Evolutionary conservation across 2,797 vertebrate species (phyloP), one percentile per base, ranked within the genome.

Genomic region (Scolopax bukidnonensis): DNA sequence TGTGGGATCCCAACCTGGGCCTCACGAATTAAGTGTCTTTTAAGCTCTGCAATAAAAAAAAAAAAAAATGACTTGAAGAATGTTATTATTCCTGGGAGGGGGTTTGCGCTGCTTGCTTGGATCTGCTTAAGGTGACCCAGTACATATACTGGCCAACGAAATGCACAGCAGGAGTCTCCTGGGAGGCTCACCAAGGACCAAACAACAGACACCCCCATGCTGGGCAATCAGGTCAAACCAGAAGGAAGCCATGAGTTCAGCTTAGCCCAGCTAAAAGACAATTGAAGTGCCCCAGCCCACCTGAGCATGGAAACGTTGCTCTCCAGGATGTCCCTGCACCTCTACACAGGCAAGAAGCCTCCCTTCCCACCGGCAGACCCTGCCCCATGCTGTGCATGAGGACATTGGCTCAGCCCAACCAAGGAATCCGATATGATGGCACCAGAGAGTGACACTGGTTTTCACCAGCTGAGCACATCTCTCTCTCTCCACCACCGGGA

Each of bases 11-110:
- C 84, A 59, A 17, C 63, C 74, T 5, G n/a, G 24, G n/a, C 36
- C 57, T 80, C 1, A 0, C 0, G 7, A 87, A 77, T 77, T 87
- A 53, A 87, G 57, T 3, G 59, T 19, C 87, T 87, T 83, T 94
- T 56, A 84, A 91, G 83, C 36, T 76, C 76, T 23, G 80, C 89
- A 82, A 84, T 95, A 93, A 96, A 96, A 85, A 36, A 36, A 36
- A 36, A 3, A 6, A 25, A 78, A 84, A 93, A 94, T 92, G 76
- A 92, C 76, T 41, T 7, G 16, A 86, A 91, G 78, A 38, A 89
- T 63, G 84, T 81, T 93, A 21, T 85, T 88, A 32, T 54, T 86
- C 21, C 69, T 67, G 54, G 43, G 41, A 61, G 36, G 56, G 73
- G 38, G 33, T 2, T 85, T 50, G 43, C 0, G 0, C 40, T 9